These are phyloP conservation scores for Gymnocheta viridis DNA, from an alignment of 2,888 invertebrate species.

Conservation along the genomic window DNA sequence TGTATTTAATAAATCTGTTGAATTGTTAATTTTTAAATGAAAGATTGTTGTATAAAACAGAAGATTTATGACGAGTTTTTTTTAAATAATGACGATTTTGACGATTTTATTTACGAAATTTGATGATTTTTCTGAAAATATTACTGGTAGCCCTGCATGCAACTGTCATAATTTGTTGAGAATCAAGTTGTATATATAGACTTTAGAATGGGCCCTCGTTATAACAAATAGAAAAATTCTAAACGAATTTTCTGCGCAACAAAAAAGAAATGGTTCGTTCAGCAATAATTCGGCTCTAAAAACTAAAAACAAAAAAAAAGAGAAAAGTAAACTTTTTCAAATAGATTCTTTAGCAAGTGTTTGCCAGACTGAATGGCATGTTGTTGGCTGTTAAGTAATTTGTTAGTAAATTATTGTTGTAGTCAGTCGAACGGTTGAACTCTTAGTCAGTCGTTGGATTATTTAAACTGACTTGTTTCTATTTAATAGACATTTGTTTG, in stretches of 20 bases:
- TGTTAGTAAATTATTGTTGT: background rate
- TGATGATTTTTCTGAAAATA: too few species aligned
- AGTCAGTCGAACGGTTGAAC: background rate
- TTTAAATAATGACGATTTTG: too few species aligned
- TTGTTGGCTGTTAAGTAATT: conserved; percentile 15
- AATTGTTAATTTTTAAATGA: too few species aligned
- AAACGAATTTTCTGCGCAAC: conserved; percentile 3
- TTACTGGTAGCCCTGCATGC: too few species aligned
- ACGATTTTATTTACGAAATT: too few species aligned
- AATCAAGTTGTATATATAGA: too few species aligned
- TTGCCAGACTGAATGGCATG: conserved; percentile 38
- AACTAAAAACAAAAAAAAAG: background rate
- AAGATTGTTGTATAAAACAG: too few species aligned
- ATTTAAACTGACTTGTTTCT: background rate
- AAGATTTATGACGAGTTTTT: too few species aligned
- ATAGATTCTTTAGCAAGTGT: background rate
- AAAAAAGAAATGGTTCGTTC: conserved; percentile 10
- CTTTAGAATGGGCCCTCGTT: background rate
- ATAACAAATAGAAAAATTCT: background rate
- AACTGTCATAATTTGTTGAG: too few species aligned
- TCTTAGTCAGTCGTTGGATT: background rate
- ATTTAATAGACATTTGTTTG: background rate
- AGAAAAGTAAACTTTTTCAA: background rate
- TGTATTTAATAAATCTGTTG: too few species aligned
- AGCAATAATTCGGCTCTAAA: conserved; percentile 24